Evolutionary conservation across 2,888 invertebrate species (phyloP).

Genomic region (Ichneumoninae sp.): DNA sequence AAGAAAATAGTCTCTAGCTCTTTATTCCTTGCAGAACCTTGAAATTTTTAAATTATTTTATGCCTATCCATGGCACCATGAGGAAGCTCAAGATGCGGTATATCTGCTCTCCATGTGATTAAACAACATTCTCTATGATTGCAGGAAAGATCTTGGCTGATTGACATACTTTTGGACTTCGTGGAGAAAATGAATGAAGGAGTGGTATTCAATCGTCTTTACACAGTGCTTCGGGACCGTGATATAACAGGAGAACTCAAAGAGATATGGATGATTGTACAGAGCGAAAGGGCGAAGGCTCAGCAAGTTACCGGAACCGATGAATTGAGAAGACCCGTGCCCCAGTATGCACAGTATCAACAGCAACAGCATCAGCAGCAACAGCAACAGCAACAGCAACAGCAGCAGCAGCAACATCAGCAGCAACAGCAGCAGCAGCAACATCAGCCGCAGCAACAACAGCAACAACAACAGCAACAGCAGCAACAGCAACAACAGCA

Average conservation of each 20-base stretch:
- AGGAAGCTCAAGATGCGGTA: not conserved
- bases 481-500: constrained; percentile 70
- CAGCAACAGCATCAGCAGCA: constrained; percentile 68
- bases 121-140: constrained; percentile 68
- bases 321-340: constrained; percentile 71
- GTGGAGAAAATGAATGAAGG: constrained; percentile 91
- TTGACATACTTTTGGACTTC: constrained; percentile 89
- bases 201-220: constrained; percentile 86
- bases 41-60: too few relatives aligned
- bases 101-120: not conserved
- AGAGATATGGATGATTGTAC: constrained; percentile 90
- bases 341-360: constrained; percentile 74
- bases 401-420: constrained; percentile 53
- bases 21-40: too few relatives aligned
- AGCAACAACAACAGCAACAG: constrained; percentile 68
- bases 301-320: constrained; percentile 83
- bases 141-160: constrained; percentile 88
- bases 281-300: constrained; percentile 86
- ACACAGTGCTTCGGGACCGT: constrained; percentile 88
- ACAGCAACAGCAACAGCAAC: constrained; percentile 55
- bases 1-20: not conserved
- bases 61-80: not conserved
- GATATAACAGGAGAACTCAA: constrained; percentile 90
- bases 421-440: constrained; percentile 58
- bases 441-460: constrained; percentile 59